phyloP scores from a whole-genome alignment of 2,797 vertebrate species.

The Prunella strophiata region DNA sequence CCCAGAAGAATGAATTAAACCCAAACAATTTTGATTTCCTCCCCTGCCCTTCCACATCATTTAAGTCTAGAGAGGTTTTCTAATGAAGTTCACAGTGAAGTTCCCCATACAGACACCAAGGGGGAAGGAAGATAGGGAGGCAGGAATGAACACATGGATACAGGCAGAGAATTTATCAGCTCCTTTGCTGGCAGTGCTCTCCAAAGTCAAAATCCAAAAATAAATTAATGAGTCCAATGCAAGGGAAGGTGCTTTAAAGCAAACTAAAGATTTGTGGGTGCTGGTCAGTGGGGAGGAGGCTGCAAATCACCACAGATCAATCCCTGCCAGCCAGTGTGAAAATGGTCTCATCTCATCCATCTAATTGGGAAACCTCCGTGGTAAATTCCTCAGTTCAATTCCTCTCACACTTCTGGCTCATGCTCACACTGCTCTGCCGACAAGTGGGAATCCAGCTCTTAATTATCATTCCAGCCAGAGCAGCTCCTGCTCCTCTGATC shows the following conservation, averaged over 20 bases:
- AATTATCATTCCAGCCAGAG: conserved; percentile 35
- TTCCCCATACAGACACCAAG: background rate
- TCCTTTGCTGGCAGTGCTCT: background rate
- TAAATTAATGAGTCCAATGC: background rate
- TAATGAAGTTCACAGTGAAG: background rate
- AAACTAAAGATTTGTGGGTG: background rate
- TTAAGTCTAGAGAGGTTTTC: background rate
- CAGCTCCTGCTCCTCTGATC: background rate
- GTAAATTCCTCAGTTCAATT: background rate
- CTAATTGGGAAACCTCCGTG: background rate
- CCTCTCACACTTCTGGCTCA: background rate
- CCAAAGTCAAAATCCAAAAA: background rate
- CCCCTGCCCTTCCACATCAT: background rate
- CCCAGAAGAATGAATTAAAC: background rate
- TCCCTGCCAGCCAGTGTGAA: background rate
- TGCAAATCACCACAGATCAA: background rate
- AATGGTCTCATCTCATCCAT: background rate
- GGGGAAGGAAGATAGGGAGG: background rate
- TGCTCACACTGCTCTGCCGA: background rate
- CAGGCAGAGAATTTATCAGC: background rate
- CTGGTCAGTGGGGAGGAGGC: background rate
- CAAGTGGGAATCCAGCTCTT: conserved; percentile 10
- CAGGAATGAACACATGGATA: background rate
- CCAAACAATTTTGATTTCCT: background rate
- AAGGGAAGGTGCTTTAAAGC: background rate